Percentiles rank a stretch among this genome's conserved stretches.
These are phyloP conservation scores for Leptopilina myrica DNA, from an alignment of 2,888 invertebrate species.

Conservation along the genomic window DNA sequence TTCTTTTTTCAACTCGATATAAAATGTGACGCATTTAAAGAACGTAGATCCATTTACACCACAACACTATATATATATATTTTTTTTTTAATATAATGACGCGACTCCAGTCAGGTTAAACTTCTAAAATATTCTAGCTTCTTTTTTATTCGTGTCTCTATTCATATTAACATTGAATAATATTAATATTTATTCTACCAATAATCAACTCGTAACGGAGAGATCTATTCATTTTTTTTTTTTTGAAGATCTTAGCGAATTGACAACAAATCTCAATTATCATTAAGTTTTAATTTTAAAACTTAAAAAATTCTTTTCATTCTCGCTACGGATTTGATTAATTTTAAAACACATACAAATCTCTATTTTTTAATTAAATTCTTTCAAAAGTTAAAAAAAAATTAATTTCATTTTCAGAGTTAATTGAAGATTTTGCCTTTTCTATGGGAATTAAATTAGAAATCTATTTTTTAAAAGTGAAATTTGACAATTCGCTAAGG, in stretches of 20 bases:
- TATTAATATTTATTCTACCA: conserved; percentile 60
- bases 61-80: not conserved
- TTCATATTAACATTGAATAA: conserved; percentile 62
- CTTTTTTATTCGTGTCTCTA: not conserved
- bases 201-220: conserved; percentile 69
- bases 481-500: too few species aligned
- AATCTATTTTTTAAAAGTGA: too few species aligned
- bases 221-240: conserved; percentile 53
- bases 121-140: conserved; percentile 42
- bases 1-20: conserved; percentile 32
- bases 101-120: conserved; percentile 40
- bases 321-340: too few species aligned
- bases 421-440: too few species aligned
- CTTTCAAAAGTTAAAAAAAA: too few species aligned
- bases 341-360: too few species aligned
- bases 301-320: too few species aligned
- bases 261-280: conserved; percentile 19
- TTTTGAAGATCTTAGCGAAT: too few species aligned
- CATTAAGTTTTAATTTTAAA: not conserved
- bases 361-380: too few species aligned
- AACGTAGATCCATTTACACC: conserved; percentile 47
- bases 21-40: conserved; percentile 45
- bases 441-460: too few species aligned
- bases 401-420: too few species aligned
- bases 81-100: not conserved